A percentile compares a stretch with the other conserved stretches of the same genome.
phyloP scores from a whole-genome alignment of 2,113 vertebrate species.

The Pandion haliaetus region DNA sequence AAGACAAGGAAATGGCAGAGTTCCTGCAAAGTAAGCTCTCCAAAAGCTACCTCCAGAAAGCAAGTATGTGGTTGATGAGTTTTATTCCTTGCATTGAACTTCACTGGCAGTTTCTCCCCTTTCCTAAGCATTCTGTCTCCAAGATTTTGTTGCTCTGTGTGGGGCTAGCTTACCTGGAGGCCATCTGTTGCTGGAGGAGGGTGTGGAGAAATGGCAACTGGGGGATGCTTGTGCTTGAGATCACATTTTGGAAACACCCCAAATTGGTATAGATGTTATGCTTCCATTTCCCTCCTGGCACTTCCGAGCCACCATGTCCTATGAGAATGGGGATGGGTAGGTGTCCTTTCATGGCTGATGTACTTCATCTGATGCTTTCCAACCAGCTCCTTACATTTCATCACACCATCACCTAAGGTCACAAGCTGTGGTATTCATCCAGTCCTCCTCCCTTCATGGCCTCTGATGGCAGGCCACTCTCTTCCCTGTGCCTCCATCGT shows the following conservation, averaged over 20 bases:
- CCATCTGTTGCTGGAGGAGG: neutral
- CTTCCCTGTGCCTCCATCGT: neutral
- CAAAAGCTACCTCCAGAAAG: constrained; percentile 73
- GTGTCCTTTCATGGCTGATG: neutral
- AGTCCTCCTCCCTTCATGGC: neutral
- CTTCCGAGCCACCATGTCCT: neutral
- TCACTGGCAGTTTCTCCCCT: neutral
- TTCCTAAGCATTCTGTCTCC: neutral
- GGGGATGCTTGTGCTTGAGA: neutral
- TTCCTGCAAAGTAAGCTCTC: constrained; percentile 85
- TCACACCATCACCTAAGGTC: neutral
- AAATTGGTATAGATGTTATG: neutral
- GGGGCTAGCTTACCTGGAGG: neutral
- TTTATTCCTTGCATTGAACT: neutral
- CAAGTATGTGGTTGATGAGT: constrained; percentile 67
- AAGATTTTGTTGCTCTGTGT: neutral
- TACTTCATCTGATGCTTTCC: neutral
- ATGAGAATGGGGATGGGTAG: neutral
- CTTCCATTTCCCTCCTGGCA: neutral
- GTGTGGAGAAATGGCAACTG: neutral
- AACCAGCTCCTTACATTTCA: neutral
- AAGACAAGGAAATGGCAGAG: constrained; percentile 90
- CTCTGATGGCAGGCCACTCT: neutral
- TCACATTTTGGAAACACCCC: neutral
- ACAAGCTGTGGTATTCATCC: neutral